Evolutionary conservation across 1,140 invertebrate genomes (phyloP).

Genomic region (Gonatopus flavifemur): DNA sequence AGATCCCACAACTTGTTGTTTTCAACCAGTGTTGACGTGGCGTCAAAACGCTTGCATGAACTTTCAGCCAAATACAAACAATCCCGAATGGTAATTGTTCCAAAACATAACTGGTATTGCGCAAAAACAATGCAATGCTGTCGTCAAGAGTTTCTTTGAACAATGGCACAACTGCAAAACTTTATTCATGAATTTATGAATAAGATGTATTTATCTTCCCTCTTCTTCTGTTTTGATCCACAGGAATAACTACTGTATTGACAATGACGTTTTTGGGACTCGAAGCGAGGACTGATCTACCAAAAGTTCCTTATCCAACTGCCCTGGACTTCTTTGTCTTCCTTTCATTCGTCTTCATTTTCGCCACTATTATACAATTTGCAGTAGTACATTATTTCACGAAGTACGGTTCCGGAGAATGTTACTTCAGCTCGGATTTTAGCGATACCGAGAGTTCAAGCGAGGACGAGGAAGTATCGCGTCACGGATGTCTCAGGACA

Average conservation of each 20-base stretch:
- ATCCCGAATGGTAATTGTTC: too few relatives aligned
- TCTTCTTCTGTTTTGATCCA: conserved; percentile 19
- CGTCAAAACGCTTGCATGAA: too few relatives aligned
- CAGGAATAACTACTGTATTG: conserved; percentile 83
- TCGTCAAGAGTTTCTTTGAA: too few relatives aligned
- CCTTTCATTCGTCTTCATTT: conserved; percentile 83
- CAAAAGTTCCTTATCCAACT: conserved; percentile 85
- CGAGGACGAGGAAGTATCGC: conserved; percentile 31
- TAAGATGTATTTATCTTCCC: too few relatives aligned
- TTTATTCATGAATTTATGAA: too few relatives aligned
- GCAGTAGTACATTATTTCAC: conserved; percentile 89
- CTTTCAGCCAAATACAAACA: too few relatives aligned
- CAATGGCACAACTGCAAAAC: too few relatives aligned
- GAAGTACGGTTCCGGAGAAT: conserved; percentile 85
- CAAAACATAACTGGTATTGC: too few relatives aligned
- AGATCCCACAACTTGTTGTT: too few relatives aligned
- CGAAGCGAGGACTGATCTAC: conserved; percentile 82
- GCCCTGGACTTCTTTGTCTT: conserved; percentile 87
- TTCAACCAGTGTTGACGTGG: too few relatives aligned
- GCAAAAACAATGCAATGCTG: too few relatives aligned
- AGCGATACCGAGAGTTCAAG: conserved; percentile 53
- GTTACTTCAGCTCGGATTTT: conserved; percentile 72
- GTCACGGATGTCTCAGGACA: conserved; percentile 18
- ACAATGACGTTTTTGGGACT: conserved; percentile 88
- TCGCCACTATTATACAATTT: conserved; percentile 86